Conservation (phyloP, 37 sponge, comb jelly and placozoan species). For the Geodia barretti region DNA sequence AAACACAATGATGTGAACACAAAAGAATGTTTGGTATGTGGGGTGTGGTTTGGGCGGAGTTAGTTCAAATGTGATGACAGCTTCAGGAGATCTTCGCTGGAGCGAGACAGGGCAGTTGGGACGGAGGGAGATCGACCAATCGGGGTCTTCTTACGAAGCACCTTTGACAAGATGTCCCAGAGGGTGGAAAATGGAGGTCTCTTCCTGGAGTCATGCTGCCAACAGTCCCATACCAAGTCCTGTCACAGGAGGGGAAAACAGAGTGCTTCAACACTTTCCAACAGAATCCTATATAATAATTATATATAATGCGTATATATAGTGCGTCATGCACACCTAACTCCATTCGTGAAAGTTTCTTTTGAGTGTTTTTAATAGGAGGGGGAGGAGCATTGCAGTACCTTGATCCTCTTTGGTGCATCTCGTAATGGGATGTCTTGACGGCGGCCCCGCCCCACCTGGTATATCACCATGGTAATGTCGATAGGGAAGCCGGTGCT, state of each 20-base stretch:
- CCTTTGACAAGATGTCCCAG: conserved; percentile 27
- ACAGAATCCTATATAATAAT: not conserved
- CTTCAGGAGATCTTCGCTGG: conserved; percentile 32
- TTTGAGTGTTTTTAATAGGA: not conserved
- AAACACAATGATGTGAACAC: too few species aligned
- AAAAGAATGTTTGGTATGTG: too few species aligned
- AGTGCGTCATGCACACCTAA: not conserved
- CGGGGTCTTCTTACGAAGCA: conserved; percentile 46
- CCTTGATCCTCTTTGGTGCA: conserved; percentile 55
- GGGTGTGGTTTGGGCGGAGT: too few species aligned
- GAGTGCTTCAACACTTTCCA: not conserved
- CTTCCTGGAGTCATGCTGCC: conserved; percentile 37
- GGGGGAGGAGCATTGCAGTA: conserved; percentile 14
- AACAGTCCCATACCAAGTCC: conserved; percentile 60
- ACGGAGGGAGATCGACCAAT: conserved; percentile 48
- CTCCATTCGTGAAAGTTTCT: not conserved
- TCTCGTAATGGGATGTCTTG: conserved; percentile 45
- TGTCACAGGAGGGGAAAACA: not conserved
- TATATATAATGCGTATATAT: not conserved
- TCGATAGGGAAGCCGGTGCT: conserved; percentile 36
- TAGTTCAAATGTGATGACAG: not conserved
- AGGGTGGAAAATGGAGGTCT: conserved; percentile 53
- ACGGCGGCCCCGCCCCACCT: conserved; percentile 50
- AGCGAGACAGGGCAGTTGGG: conserved; percentile 50
- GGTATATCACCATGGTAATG: conserved; percentile 42